Evolutionary conservation across 1,140 invertebrate genomes (phyloP), one percentile per base, ranked within the genome.

Genomic region (Antheraea pernyi): DNA sequence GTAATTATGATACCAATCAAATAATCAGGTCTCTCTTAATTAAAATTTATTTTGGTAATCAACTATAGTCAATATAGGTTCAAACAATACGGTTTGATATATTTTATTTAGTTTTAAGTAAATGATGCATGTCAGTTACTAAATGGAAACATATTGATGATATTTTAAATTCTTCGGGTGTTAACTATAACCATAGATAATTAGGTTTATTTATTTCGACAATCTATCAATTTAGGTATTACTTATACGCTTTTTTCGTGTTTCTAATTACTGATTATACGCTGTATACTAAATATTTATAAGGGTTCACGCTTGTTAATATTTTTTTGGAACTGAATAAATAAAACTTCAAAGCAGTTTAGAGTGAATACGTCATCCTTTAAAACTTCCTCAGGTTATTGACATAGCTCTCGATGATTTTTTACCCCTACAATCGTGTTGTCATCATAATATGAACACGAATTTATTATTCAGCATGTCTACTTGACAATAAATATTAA

Each of bases 331-430:
- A 18, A 37, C 61, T 63, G 11, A 63, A 63, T 63, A 63, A 63
- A 37, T 63, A 63, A 13, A 30, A 13, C 7, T 30, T 37, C 61
- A 37, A n/a, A n/a, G 16, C 7, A 16, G 37, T 10, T 36, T 37
- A 63, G 22, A 66, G 46, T 46, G 61, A 46, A 59, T 63, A 67
- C 70, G 70, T 72, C 70, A 72, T 59, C n/a, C 53, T 53, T 46
- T 65, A 64, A 48, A 72, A 19, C 61, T 59, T 30, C 59, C 48
- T 30, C 42, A 67, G 70, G 70, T 72, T 67, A 68, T 68, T 68
- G 70, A 67, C 67, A 42, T 65, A 18, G 65, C 48, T 16, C 9
- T 11, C 42, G 53, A 19, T 59, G 19, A 67, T 8, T 65, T 65
- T 65, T 65, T 65, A 42, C 11, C 19, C 42, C 22, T 30, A 30